Evolutionary conservation across 2,113 vertebrate genomes (phyloP), one percentile per base, ranked within the genome.

Genomic region (Eonycteris spelaea): DNA sequence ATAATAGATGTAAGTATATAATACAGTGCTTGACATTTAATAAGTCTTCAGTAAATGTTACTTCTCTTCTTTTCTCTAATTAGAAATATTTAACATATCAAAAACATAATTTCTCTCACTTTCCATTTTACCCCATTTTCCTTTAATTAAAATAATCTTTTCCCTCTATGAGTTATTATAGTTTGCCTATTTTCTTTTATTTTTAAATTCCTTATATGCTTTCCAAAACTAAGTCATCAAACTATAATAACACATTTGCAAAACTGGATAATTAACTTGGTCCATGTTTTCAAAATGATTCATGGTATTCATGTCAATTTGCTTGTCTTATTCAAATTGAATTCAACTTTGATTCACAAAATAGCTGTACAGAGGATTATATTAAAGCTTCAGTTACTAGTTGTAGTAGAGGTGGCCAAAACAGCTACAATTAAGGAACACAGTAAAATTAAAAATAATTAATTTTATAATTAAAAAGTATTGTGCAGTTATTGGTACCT

Each of bases 271-370:
- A 97, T 97, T 95, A 96, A 96, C 90, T 96, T 71, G 10, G 95
- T 96, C 91, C 87, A 51, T 95, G 74, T 67, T 97, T 96, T 94
- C 68, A 96, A 86, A 95, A 94, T 96, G 78, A 96, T 96, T 94
- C 96, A 86, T 91, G 43, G 59, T 75, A 92, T 92, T 91, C 74
- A 95, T 75, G 35, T 93, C 90, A 91, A 84, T 97, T 89, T 93
- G 45, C 68, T 95, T 92, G 65, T 71, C 38, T 93, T 93, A 91
- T 75, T 97, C 79, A 91, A 96, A 95, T 77, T 73, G 73, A 95
- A 92, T 86, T 74, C 18, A 77, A 85, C 63, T 96, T 95, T 82
- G 67, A 92, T 94, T 91, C 97, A 91, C 79, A 82, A 95, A 96
- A 84, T 74, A 57, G 67, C 55, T 87, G 51, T 63, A 73, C 3